Base-by-base conservation (phyloP, 2,888 invertebrate genomes). In the Aquatica leii region DNA sequence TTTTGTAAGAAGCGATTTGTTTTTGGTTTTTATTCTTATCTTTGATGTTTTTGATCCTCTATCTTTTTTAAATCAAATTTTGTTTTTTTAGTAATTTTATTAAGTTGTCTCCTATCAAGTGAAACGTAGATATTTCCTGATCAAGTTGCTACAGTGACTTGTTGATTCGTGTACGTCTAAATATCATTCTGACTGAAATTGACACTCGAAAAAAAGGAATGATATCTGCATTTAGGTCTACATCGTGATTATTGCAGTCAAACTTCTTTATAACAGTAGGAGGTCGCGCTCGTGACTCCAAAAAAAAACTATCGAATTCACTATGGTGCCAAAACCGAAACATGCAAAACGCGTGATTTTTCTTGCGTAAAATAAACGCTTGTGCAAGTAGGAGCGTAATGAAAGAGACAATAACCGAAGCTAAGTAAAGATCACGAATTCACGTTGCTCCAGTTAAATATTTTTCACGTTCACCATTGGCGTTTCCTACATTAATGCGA, bases 381-480 rank as follows among this genome's bases (percentile, higher is more conserved):
- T 24, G 6, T 24, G 24, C 6, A 24, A 24, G 24, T 24, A 6
- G 2, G 6, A 24, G 24, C 6, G 15, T 43, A 15, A 17, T 18
- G 46, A 46, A 46, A 46, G 46, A 46, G 14, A 41, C 14, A 24
- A 24, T 24, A 24, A 24, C 24, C 24, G n/a, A 41, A 15, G 41
- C n/a, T 14, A 43, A 6, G 8, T 15, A 18, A 11, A 46, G 20
- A 48, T 56, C 56, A 56, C 56, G 56, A 52, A 24, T 31, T 54
- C 55, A 46, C 31, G 46, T 6, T 46, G 56, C 43, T 56, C 56
- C 31, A 56, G 46, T 56, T 56, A 48, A 54, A 41, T 17, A 55
- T 43, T 46, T 48, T 43, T 21, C 49, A 49, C 49, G 50, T 17
- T 51, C 14, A 24, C 18, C 18, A 49, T 24, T 24, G 24, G n/a